Percentiles rank a stretch among this genome's conserved stretches.
Conservation (phyloP, 2,888 invertebrate genomes). For the Heliconius cydno region DNA sequence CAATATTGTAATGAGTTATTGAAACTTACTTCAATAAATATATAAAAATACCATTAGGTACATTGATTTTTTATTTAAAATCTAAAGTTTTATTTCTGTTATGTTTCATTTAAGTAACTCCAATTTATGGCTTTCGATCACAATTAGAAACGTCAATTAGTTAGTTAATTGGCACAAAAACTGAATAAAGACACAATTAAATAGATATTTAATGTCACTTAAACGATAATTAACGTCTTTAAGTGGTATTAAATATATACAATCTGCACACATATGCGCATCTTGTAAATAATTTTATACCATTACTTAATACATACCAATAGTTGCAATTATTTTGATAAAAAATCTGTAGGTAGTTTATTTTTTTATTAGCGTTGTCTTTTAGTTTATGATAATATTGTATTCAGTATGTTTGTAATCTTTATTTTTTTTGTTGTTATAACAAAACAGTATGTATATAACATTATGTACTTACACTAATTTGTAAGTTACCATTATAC, state of each 20-base stretch:
- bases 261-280: neutral
- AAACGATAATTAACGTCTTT: neutral
- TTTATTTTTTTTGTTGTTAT: constrained; percentile 22
- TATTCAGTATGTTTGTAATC: neutral
- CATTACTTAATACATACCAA: neutral
- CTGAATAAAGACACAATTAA: neutral
- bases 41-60: neutral
- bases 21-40: neutral
- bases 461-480: constrained; percentile 42
- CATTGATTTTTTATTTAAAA: neutral
- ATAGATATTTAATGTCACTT: neutral
- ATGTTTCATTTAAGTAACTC: neutral
- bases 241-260: constrained; percentile 5
- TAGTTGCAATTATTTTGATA: constrained; percentile 13
- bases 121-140: neutral
- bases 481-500: constrained; percentile 53
- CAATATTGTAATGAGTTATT: neutral
- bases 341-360: constrained; percentile 18
- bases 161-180: neutral
- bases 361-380: neutral
- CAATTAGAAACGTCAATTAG: neutral
- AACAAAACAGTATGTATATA: constrained; percentile 32
- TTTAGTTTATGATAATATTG: constrained; percentile 13
- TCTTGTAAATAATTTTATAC: constrained; percentile 30
- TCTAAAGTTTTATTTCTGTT: neutral